Percentiles rank a stretch among this genome's conserved stretches.
Evolutionary conservation across 2,113 vertebrate species (phyloP).

Genomic region (Catagonus wagneri): DNA sequence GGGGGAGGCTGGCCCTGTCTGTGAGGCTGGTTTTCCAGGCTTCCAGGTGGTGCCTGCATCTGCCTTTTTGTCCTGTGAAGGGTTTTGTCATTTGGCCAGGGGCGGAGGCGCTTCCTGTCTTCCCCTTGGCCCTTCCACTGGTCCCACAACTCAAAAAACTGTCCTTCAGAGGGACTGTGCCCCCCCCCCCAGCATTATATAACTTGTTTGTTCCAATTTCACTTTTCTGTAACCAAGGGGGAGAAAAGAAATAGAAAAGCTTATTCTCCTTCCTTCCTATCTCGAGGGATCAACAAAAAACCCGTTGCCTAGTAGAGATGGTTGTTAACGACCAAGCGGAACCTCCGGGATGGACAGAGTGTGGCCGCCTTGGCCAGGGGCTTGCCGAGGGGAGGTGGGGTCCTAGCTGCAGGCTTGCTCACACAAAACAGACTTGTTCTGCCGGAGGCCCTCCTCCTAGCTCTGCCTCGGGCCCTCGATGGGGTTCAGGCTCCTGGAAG

Average conservation of each 20-base stretch:
- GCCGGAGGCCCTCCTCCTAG: not conserved
- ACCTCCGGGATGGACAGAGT: not conserved
- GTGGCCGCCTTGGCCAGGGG: not conserved
- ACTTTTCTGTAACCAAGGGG: constrained; percentile 24
- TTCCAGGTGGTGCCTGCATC: not conserved
- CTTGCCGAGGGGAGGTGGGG: not conserved
- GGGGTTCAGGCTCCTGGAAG: not conserved
- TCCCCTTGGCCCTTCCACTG: not conserved
- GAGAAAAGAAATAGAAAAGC: constrained; percentile 30
- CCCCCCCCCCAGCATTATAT: constrained; percentile 24
- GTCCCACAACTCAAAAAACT: not conserved
- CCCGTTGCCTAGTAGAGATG: constrained; percentile 36
- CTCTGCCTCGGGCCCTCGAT: not conserved
- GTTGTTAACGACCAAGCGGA: not conserved
- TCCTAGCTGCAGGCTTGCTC: not conserved
- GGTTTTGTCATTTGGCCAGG: constrained; percentile 18
- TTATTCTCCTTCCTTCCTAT: constrained; percentile 40
- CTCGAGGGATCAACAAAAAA: constrained; percentile 66
- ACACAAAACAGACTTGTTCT: constrained; percentile 64
- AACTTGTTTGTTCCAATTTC: constrained; percentile 74
- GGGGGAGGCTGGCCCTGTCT: not conserved
- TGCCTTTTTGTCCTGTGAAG: not conserved
- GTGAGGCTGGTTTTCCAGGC: not conserved
- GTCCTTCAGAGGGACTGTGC: not conserved
- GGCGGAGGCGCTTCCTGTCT: not conserved